Evolutionary conservation across 2,888 invertebrate species (phyloP), one percentile per base, ranked within the genome.

Genomic region (Stenodema calcarata): DNA sequence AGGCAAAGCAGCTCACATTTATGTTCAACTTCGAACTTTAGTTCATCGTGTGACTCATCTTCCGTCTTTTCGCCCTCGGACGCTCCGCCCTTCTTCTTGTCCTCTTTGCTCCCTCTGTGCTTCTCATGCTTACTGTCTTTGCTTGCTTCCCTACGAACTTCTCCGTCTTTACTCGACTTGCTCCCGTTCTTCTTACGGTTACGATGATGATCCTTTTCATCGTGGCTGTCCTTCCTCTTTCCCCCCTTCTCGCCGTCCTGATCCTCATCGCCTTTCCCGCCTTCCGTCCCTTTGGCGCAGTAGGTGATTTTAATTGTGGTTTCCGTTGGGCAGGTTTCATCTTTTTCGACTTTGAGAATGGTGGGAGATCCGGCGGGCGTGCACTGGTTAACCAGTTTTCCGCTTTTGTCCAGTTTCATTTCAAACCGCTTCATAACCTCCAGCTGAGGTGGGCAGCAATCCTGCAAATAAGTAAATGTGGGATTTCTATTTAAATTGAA

Each of bases 291-390:
- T 14, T 16, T 28, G 30, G 47, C 80, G 18, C 82, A 82, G 69
- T 82, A 82, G 14, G 70, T 82, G 35, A 82, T 82, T 69, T 82
- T 82, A 11, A 82, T 62, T 2, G 35, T 42, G n/a, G 41, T 62
- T 69, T 82, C 82, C 16, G 14, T 70, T 23, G 82, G 23, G 18
- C 82, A 69, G 27, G 41, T 70, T 12, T 62, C 82, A 42, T 82
- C 82, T 41, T 62, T 54, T 9, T 62, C 69, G n/a, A 82, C 69
- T 35, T 82, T 82, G 27, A 82, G 42, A 9, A 82, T 82, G 12
- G 41, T 16, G 1, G 82, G 82, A 11, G 41, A 16, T 16, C 82
- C 82, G 3, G 23, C 62, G 18, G 82, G 82, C 14, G 42, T 42
- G 23, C 82, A 62, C 42, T 82, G 47, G 27, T 80, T 62, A 2